phyloP scores from a whole-genome alignment of 2,888 invertebrate species.

The Cyclophora albipunctata region DNA sequence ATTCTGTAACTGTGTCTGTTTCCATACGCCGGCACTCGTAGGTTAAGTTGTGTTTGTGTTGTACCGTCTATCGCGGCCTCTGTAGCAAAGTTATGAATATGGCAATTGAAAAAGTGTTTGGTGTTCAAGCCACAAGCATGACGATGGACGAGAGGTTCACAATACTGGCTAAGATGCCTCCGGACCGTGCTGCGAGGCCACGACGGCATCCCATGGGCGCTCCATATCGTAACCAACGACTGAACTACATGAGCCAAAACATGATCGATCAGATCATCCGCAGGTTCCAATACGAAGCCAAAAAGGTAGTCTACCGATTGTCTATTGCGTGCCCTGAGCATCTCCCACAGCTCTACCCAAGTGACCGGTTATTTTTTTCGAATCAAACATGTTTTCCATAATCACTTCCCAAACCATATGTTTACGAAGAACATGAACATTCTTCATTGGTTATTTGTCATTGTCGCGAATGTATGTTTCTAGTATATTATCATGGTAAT shows the following conservation, averaged over 20 bases:
- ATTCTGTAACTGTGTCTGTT: too few relatives aligned
- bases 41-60: not conserved
- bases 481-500: too few relatives aligned
- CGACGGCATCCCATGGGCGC: slow-evolving; percentile 3
- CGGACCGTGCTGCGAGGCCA: slow-evolving; percentile 16
- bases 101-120: slow-evolving; percentile 56
- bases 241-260: slow-evolving; percentile 28
- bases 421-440: too few relatives aligned
- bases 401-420: too few relatives aligned
- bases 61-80: not conserved
- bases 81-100: slow-evolving; percentile 25
- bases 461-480: too few relatives aligned
- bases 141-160: slow-evolving; percentile 53
- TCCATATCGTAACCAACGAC: slow-evolving; percentile 20
- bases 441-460: too few relatives aligned
- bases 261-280: slow-evolving; percentile 43
- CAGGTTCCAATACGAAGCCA: slow-evolving; percentile 40
- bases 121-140: slow-evolving; percentile 60
- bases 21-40: too few relatives aligned
- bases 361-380: too few relatives aligned
- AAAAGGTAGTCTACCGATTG: slow-evolving; percentile 30
- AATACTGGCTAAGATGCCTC: slow-evolving; percentile 29
- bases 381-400: too few relatives aligned
- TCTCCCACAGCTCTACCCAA: too few relatives aligned
- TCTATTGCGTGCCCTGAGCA: not conserved